Evolutionary conservation across 1,140 invertebrate genomes (phyloP).

Genomic region (Atta cephalotes): DNA sequence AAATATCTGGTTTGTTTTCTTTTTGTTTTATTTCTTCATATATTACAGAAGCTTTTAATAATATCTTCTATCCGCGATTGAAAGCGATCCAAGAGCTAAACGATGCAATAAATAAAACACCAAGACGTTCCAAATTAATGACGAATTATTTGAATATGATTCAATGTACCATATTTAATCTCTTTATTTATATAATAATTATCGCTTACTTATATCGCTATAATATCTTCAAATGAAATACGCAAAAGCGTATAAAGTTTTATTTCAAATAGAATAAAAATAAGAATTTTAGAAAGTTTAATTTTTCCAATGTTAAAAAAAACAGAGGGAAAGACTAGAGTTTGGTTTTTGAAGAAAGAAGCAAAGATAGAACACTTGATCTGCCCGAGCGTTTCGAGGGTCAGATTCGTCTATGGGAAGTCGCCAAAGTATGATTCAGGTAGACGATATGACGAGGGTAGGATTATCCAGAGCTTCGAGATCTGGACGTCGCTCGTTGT

Average conservation of each 20-base stretch:
- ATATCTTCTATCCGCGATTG: slow-evolving; percentile 12
- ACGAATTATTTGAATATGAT: slow-evolving; percentile 47
- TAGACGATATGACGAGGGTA: slow-evolving; percentile 25
- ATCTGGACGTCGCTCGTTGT: slow-evolving; percentile 12
- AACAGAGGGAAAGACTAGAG: background rate
- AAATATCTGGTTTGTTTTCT: slow-evolving; percentile 23
- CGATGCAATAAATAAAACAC: slow-evolving; percentile 45
- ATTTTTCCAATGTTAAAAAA: background rate
- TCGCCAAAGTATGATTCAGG: slow-evolving; percentile 34
- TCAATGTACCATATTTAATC: slow-evolving; percentile 43
- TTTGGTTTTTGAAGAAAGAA: background rate
- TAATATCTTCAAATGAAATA: background rate
- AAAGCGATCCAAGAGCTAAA: slow-evolving; percentile 46
- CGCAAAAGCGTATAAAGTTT: background rate
- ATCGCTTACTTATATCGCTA: background rate
- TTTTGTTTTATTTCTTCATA: slow-evolving; percentile 41
- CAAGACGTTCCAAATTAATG: slow-evolving; percentile 36
- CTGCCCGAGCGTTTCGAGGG: background rate
- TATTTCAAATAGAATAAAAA: slow-evolving; percentile 10
- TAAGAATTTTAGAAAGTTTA: background rate
- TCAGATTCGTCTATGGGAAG: slow-evolving; percentile 1
- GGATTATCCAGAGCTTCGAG: background rate
- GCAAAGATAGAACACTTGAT: background rate
- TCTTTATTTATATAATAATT: background rate
- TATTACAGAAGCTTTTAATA: background rate